phyloP scores from a whole-genome alignment of 2,888 invertebrate species.

The Noctua comes region DNA sequence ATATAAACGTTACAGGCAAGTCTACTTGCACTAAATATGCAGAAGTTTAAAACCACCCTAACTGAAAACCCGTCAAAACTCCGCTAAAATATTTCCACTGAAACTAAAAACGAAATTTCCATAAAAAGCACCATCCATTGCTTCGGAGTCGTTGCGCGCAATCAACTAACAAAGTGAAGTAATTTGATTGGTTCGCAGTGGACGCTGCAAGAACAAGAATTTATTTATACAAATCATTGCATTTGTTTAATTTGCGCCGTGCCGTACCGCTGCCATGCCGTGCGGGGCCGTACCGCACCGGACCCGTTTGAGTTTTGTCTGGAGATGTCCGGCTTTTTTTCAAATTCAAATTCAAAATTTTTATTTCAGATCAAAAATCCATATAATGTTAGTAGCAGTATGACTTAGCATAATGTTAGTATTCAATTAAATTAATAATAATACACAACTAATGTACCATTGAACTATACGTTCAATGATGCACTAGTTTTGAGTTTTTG shows the following conservation, averaged over 20 bases:
- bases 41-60: not conserved
- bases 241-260: constrained; percentile 65
- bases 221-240: constrained; percentile 80
- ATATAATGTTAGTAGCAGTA: too few species aligned
- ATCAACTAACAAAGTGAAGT: constrained; percentile 84
- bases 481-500: not conserved
- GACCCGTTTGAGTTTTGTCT: not conserved
- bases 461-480: too few species aligned
- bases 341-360: too few species aligned
- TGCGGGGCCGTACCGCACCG: constrained; percentile 20
- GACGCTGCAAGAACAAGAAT: constrained; percentile 77
- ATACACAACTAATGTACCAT: too few species aligned
- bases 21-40: not conserved
- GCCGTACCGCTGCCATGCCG: constrained; percentile 12
- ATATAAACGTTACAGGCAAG: not conserved
- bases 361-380: too few species aligned
- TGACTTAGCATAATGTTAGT: too few species aligned
- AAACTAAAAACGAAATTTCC: not conserved
- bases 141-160: constrained; percentile 64
- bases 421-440: too few species aligned
- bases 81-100: not conserved
- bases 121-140: constrained; percentile 30
- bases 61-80: not conserved
- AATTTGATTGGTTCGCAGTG: constrained; percentile 79
- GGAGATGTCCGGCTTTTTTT: not conserved